Base-by-base conservation (phyloP, 2,113 vertebrate genomes). In the Baryphthengus martii region DNA sequence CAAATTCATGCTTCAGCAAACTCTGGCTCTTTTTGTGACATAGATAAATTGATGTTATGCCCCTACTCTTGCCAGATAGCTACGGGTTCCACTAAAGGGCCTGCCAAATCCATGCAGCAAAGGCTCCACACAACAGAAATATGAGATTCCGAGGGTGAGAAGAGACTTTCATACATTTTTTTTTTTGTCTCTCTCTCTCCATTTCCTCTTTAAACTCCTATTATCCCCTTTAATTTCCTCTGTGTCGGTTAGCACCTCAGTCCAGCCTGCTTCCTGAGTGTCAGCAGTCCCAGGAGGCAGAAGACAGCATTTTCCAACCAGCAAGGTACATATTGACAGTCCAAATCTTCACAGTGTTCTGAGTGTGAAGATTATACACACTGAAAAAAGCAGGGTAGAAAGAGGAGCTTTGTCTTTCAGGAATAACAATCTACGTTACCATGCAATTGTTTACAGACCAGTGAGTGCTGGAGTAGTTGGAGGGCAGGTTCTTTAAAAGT, bases 321-420 rank as follows among this genome's bases (percentile, higher is more conserved):
- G 59, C 63, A 85, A 94, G 67, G 85, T 90, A 94, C 85, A 85
- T 67, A 78, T 68, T 88, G 91, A 95, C 73, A 72, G 15, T 35
- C 39, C 45, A 74, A 78, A 75, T 74, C 67, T 70, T 93, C 78
- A 75, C 90, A 78, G 82, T 25, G 45, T 49, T 95, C 75, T 0
- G 2, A 17, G 45, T 16, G 33, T 23, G 58, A 89, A 86, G 52
- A 80, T 94, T 78, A 77, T 47, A 39, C 26, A 31, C 40, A 26
- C 0, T 40, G 75, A 76, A 92, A 93, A 91, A 75, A 81, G 14
- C 42, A 91, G 28, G 14, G 31, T 35, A 74, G 45, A 62, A 82
- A 49, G 40, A 84, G 63, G 19, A 72, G 29, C 20, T 77, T 81
- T 81, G 45, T 58, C 68, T 75, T 90, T 59, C 71, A 68, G 61